Percentiles rank a stretch among this genome's conserved stretches.
phyloP scores from a whole-genome alignment of 1,140 invertebrate genomes.

The Trissolcus basalis region DNA sequence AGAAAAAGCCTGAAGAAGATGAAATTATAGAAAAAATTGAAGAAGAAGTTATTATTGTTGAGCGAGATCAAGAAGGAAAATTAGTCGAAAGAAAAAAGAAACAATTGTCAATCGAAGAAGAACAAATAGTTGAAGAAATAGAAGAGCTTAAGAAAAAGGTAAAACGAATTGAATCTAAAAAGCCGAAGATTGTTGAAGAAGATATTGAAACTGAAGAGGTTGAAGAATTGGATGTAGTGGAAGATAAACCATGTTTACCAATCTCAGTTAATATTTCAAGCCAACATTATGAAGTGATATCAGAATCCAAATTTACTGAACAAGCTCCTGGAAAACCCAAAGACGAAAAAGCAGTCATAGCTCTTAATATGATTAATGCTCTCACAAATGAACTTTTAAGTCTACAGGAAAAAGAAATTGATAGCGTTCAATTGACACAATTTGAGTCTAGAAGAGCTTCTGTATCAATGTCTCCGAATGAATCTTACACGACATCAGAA shows the following conservation, averaged over 20 bases:
- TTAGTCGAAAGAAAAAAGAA: constrained; percentile 67
- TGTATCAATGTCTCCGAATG: constrained; percentile 76
- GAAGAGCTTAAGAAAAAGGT: constrained; percentile 55
- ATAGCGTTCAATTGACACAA: constrained; percentile 68
- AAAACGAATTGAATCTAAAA: constrained; percentile 64
- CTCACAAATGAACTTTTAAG: constrained; percentile 75
- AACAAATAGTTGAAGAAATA: constrained; percentile 55
- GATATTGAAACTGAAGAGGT: constrained; percentile 71
- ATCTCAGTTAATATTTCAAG: constrained; percentile 69
- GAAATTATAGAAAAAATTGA: constrained; percentile 51
- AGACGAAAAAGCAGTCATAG: constrained; percentile 76
- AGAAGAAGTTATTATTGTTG: constrained; percentile 70
- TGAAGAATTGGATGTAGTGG: constrained; percentile 70
- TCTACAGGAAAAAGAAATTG: constrained; percentile 78
- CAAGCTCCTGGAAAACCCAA: constrained; percentile 73
- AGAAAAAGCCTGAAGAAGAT: constrained; percentile 28
- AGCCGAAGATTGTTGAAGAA: constrained; percentile 59
- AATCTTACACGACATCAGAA: constrained; percentile 80
- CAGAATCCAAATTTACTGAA: constrained; percentile 75
- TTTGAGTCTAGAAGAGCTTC: constrained; percentile 72
- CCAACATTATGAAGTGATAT: constrained; percentile 76
- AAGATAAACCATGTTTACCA: constrained; percentile 61
- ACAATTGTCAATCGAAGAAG: constrained; percentile 64
- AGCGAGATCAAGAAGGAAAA: constrained; percentile 65
- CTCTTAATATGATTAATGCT: constrained; percentile 77